A percentile compares a stretch with the other conserved stretches of the same genome.
These are phyloP conservation scores for Cyrtonyx montezumae DNA, from an alignment of 2,113 vertebrate species.

Conservation along the genomic window DNA sequence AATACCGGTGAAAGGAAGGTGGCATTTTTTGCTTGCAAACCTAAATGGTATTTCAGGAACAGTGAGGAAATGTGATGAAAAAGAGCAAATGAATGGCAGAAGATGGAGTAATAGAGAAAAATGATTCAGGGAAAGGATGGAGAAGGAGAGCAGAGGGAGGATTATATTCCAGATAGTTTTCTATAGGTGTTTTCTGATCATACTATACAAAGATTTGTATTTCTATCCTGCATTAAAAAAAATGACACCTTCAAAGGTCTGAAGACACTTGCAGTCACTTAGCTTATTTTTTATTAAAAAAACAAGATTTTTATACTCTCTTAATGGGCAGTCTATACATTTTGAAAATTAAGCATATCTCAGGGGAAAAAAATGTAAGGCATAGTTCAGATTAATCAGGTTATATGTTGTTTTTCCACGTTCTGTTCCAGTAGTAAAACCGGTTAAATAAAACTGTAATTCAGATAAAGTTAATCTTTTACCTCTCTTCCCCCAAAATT, in stretches of 20 bases:
- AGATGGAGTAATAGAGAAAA: neutral
- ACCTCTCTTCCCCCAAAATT: neutral
- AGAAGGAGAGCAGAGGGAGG: neutral
- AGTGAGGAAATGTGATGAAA: neutral
- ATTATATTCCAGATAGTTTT: neutral
- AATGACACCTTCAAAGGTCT: neutral
- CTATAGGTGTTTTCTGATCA: neutral
- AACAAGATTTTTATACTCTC: neutral
- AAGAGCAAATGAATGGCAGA: fast-evolving
- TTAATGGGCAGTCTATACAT: slow-evolving; percentile 28
- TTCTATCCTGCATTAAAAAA: neutral
- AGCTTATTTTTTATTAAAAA: slow-evolving; percentile 28
- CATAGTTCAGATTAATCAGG: slow-evolving; percentile 10
- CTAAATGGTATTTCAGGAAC: neutral
- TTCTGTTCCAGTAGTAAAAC: neutral
- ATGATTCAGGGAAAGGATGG: neutral
- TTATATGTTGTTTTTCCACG: neutral
- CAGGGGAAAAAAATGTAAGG: slow-evolving; percentile 34
- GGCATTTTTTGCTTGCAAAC: neutral
- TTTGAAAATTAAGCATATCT: neutral
- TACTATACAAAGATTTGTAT: neutral
- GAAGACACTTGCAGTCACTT: neutral
- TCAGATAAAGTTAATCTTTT: slow-evolving; percentile 24
- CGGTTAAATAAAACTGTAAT: neutral
- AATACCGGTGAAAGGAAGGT: neutral